Evolutionary conservation across 2,797 vertebrate genomes (phyloP).

Genomic region (Taeniopygia guttata): DNA sequence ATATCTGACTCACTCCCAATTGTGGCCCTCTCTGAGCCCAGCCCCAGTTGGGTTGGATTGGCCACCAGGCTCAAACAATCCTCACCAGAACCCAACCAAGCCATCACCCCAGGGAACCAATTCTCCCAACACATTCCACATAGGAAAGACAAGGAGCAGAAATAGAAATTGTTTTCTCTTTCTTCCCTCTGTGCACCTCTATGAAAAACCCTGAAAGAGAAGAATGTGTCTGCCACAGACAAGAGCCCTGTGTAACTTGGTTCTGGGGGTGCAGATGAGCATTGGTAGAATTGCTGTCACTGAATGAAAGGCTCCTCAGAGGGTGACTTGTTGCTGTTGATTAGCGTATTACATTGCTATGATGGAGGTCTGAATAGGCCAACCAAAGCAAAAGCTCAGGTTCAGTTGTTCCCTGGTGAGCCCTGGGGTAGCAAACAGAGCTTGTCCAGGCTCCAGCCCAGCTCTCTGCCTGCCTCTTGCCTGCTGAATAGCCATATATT

Average conservation of each 20-base stretch:
- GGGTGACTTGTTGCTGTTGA: not conserved
- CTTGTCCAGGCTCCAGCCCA: not conserved
- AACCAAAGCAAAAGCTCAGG: not conserved
- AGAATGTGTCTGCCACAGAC: not conserved
- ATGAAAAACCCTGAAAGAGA: too few species aligned
- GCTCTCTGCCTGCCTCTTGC: not conserved
- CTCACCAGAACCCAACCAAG: too few species aligned
- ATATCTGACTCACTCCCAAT: too few species aligned
- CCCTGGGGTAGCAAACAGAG: not conserved
- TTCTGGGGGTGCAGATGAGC: not conserved
- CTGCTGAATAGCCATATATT: not conserved
- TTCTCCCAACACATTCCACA: too few species aligned
- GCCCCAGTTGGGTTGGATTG: too few species aligned
- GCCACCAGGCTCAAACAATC: too few species aligned
- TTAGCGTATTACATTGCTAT: not conserved
- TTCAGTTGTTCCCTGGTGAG: not conserved
- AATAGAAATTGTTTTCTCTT: too few species aligned
- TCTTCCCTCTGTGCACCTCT: too few species aligned
- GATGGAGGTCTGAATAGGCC: not conserved
- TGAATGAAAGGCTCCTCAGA: not conserved
- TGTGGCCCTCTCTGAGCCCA: too few species aligned
- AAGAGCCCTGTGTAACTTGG: rapidly evolving
- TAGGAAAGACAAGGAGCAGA: too few species aligned
- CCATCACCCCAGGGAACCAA: too few species aligned
- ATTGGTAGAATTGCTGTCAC: not conserved